phyloP scores from a whole-genome alignment of 2,888 invertebrate genomes.

The Zhuqinia jingwanae region DNA sequence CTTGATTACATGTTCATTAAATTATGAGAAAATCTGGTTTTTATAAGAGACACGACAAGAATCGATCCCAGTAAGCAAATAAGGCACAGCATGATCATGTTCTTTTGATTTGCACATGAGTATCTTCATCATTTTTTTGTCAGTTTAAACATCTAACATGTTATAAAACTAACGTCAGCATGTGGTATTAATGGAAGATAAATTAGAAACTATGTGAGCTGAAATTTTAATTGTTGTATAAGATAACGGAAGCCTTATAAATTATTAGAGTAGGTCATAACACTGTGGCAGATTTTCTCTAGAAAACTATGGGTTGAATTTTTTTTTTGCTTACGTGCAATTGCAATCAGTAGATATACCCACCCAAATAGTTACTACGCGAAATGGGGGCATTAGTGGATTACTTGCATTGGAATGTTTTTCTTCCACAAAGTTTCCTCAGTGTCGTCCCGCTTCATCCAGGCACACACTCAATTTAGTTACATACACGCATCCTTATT shows the following conservation, averaged over 20 bases:
- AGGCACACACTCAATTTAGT: too few relatives aligned
- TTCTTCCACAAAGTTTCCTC: too few relatives aligned
- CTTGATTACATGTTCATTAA: slow-evolving; percentile 41
- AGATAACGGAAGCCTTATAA: slow-evolving; percentile 28
- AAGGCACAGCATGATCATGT: slow-evolving; percentile 14
- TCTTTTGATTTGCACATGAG: neutral
- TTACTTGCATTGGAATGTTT: too few relatives aligned
- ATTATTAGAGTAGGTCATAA: slow-evolving; percentile 16
- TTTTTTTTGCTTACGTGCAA: too few relatives aligned
- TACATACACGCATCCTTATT: too few relatives aligned
- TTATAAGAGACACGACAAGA: slow-evolving; percentile 6
- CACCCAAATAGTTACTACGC: too few relatives aligned
- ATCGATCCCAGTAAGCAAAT: slow-evolving; percentile 15
- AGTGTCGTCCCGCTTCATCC: too few relatives aligned
- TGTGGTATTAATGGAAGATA: neutral
- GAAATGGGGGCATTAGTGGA: too few relatives aligned
- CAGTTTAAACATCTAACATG: neutral
- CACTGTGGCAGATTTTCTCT: slow-evolving; percentile 1
- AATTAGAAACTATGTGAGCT: slow-evolving; percentile 13
- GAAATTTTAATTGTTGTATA: slow-evolving; percentile 16
- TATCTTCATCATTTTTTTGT: neutral
- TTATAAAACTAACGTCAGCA: neutral
- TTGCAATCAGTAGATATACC: too few relatives aligned
- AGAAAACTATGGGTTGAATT: too few relatives aligned
- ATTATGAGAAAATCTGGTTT: slow-evolving; percentile 55